Conservation (phyloP, 2,888 invertebrate genomes). For the Ypsolopha sequella region DNA sequence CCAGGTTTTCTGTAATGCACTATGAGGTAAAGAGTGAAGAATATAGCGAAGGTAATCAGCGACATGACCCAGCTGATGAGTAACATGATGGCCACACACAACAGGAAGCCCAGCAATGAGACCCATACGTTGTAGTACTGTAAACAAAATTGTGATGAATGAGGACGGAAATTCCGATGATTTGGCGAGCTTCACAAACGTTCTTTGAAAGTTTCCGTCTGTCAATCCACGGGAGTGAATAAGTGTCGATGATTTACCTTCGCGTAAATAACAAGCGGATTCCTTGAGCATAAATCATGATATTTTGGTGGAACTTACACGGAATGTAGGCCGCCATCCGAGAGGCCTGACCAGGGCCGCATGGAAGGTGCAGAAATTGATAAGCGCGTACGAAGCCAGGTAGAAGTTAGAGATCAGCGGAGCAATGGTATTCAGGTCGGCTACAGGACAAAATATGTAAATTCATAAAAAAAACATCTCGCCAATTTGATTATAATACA, state of each 20-base stretch:
- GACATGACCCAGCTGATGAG: constrained; percentile 94
- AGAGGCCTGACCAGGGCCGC: constrained; percentile 89
- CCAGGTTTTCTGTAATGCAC: constrained; percentile 95
- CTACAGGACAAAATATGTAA: constrained; percentile 51
- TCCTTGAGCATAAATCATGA: no score
- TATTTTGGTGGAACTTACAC: constrained; percentile 60
- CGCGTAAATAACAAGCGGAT: no score
- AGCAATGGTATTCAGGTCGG: constrained; percentile 89
- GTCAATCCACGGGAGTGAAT: no score
- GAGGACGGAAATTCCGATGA: no score
- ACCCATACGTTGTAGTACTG: constrained; percentile 95
- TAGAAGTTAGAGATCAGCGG: constrained; percentile 97
- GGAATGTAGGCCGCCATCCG: constrained; percentile 92
- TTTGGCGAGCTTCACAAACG: no score
- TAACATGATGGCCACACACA: constrained; percentile 93
- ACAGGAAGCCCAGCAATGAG: constrained; percentile 84
- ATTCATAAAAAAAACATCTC: not conserved
- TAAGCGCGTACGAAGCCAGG: constrained; percentile 92
- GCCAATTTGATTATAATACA: no score
- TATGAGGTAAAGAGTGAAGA: constrained; percentile 90
- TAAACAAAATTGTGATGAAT: constrained; percentile 19
- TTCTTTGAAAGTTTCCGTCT: no score
- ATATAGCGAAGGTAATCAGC: constrained; percentile 89
- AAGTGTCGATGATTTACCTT: no score
- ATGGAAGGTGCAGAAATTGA: constrained; percentile 96